Percentiles rank a stretch among this genome's conserved stretches.
Evolutionary conservation across 2,888 invertebrate genomes (phyloP).

Genomic region (Trissonchulus sp.): DNA sequence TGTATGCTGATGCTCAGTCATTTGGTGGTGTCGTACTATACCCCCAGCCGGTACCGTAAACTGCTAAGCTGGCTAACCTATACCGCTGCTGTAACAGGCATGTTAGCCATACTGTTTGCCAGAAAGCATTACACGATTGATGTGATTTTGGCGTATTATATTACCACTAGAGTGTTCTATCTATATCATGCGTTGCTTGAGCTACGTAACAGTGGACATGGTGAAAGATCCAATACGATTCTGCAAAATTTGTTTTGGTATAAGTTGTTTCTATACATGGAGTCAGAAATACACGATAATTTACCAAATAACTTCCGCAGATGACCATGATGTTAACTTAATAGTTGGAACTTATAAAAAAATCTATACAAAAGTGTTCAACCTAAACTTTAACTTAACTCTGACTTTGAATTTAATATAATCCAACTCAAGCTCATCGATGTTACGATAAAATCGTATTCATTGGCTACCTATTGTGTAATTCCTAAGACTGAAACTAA

Average conservation of each 20-base stretch:
- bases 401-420: too few relatives aligned
- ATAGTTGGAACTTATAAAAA: too few relatives aligned
- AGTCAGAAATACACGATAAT: neutral
- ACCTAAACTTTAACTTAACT: too few relatives aligned
- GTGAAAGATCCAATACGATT: slow-evolving; percentile 24
- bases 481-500: too few relatives aligned
- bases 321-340: too few relatives aligned
- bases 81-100: slow-evolving; percentile 58
- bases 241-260: slow-evolving; percentile 21
- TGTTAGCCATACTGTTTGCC: slow-evolving; percentile 72
- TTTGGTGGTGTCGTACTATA: slow-evolving; percentile 22
- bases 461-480: too few relatives aligned
- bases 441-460: too few relatives aligned
- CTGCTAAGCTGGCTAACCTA: slow-evolving; percentile 13
- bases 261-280: slow-evolving; percentile 9
- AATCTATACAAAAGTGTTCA: too few relatives aligned
- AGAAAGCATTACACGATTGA: slow-evolving; percentile 86
- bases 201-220: neutral
- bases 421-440: too few relatives aligned
- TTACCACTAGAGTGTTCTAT: slow-evolving; percentile 83
- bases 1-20: slow-evolving; percentile 19
- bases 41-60: neutral
- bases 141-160: slow-evolving; percentile 80
- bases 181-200: slow-evolving; percentile 71
- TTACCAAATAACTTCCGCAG: slow-evolving; percentile 13